Evolutionary conservation across 2,888 invertebrate genomes (phyloP).

Genomic region (Oscheius sp.): DNA sequence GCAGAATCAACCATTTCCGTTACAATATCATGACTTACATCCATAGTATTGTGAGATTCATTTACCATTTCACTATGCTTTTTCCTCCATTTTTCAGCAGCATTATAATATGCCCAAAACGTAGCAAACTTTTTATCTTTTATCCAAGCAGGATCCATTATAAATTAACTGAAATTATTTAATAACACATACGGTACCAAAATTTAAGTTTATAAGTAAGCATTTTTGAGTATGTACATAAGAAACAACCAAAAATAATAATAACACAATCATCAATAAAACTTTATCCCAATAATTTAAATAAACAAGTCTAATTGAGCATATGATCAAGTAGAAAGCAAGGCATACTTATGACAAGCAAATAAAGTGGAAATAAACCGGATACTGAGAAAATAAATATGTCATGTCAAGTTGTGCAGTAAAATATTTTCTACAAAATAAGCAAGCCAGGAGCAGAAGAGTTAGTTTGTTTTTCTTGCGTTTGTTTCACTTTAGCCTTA

Average conservation of each 20-base stretch:
- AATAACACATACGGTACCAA: too few relatives aligned
- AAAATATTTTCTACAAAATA: neutral
- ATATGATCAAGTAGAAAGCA: too few relatives aligned
- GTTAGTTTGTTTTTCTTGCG: neutral
- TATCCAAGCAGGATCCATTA: too few relatives aligned
- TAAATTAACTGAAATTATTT: too few relatives aligned
- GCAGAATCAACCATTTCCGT: neutral
- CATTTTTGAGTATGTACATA: too few relatives aligned
- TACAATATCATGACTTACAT: neutral
- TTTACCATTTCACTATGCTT: conserved; percentile 16
- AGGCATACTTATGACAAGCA: neutral
- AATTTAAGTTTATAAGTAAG: too few relatives aligned
- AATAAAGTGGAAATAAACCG: neutral
- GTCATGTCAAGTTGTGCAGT: neutral
- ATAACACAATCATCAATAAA: too few relatives aligned
- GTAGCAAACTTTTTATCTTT: neutral
- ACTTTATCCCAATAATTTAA: too few relatives aligned
- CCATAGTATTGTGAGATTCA: neutral
- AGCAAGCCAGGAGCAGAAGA: neutral
- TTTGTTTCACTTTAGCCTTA: neutral
- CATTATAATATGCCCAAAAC: conserved; percentile 29
- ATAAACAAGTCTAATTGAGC: too few relatives aligned
- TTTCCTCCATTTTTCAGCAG: conserved; percentile 26
- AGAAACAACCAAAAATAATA: too few relatives aligned
- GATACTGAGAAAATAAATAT: neutral